A percentile compares a stretch with the other conserved stretches of the same genome.
phyloP scores from a whole-genome alignment of 92 coral and sea anemone species.

The Galaxea fascicularis region DNA sequence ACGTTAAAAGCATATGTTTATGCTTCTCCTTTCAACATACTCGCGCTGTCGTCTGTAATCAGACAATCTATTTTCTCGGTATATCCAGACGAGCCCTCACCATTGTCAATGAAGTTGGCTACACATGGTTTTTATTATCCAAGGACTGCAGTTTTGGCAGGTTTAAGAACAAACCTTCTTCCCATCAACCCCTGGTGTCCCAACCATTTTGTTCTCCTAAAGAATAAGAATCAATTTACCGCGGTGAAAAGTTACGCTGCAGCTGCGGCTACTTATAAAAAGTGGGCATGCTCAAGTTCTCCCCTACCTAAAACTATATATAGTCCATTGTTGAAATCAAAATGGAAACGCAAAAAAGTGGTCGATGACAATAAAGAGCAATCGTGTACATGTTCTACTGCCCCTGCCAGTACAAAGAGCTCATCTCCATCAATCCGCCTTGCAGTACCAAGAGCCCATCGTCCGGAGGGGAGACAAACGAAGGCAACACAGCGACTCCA shows the following conservation, averaged over 20 bases:
- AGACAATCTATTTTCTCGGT: constrained; percentile 39
- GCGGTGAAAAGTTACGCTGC: background rate
- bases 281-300: too few species aligned
- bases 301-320: background rate
- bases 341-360: background rate
- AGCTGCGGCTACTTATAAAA: background rate
- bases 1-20: background rate
- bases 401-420: too few species aligned
- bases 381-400: too few species aligned
- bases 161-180: background rate
- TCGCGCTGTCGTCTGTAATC: constrained; percentile 54
- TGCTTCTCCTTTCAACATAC: constrained; percentile 34
- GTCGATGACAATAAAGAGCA: background rate
- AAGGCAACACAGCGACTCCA: too few species aligned
- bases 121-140: constrained; percentile 9
- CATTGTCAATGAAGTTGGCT: constrained; percentile 2
- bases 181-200: background rate
- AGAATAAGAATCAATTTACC: background rate
- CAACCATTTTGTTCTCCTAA: constrained; percentile 3
- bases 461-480: too few species aligned
- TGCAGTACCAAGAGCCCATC: too few species aligned
- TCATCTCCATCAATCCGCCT: too few species aligned
- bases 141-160: background rate
- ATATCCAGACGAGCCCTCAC: constrained; percentile 44
- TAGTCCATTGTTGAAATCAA: too few species aligned